These are phyloP conservation scores for Phainopepla nitens DNA, from an alignment of 2,113 vertebrate species.

Conservation along the genomic window DNA sequence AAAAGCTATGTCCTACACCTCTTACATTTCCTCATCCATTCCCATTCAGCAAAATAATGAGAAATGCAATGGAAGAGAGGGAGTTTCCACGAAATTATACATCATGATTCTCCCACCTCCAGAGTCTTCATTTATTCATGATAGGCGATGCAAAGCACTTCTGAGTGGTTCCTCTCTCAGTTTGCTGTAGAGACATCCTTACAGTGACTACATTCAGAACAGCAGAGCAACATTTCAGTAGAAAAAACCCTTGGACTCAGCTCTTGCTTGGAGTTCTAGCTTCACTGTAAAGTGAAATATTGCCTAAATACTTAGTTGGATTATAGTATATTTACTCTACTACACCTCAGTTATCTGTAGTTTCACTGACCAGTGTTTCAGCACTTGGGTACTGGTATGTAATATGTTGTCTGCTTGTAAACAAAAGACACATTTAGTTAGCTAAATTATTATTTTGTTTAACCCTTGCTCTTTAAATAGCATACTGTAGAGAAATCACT, in stretches of 20 bases:
- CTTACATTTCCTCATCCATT: not conserved
- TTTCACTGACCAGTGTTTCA: not conserved
- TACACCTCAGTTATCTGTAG: not conserved
- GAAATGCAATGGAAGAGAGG: not conserved
- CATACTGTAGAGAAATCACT: not conserved
- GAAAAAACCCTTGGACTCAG: not conserved
- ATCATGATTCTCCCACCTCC: not conserved
- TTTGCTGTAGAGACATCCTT: not conserved
- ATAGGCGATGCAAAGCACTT: not conserved
- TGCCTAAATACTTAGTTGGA: not conserved
- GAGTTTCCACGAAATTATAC: not conserved
- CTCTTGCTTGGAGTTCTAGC: not conserved
- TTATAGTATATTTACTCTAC: not conserved
- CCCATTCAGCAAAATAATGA: not conserved
- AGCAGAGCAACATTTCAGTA: not conserved
- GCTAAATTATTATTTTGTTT: not conserved
- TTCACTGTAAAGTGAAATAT: not conserved
- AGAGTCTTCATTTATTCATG: not conserved
- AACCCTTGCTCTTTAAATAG: not conserved
- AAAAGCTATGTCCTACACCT: not conserved
- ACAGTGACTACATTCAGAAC: not conserved
- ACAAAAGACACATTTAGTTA: not conserved
- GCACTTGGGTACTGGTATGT: not conserved
- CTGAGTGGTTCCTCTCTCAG: not conserved
- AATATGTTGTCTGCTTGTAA: not conserved